Evolutionary conservation across 2,797 vertebrate genomes (phyloP), one percentile per base, ranked within the genome.

Genomic region (Diplodus sargus): DNA sequence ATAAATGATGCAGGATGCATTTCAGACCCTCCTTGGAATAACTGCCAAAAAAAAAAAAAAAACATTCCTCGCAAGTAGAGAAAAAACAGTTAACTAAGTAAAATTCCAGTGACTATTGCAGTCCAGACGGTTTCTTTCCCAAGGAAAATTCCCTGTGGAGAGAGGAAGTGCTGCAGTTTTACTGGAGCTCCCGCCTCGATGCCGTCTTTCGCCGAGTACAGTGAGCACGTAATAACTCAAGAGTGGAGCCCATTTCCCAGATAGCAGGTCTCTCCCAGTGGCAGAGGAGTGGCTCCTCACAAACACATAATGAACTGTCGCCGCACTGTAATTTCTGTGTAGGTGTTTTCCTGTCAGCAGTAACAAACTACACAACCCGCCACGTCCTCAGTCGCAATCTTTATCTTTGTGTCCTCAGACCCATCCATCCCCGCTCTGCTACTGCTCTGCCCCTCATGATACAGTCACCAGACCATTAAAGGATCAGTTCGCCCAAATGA

Each of bases 321-420:
- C 0, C 25, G 62, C 16, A 4, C 57, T 77, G 69, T 74, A 5
- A 67, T 81, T 70, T 78, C 66, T n/a, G 62, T 54, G 71, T 30
- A 28, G 75, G 78, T 75, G 72, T n/a, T 66, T 75, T 75, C 62
- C 83, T 78, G 71, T 81, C 52, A 28, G 6, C 69, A 30, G 23
- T 2, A 14, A 64, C 43, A 54, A 74, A 58, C 62, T 22, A 34
- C 58, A 14, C 14, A 51, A 34, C 28, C 54, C 63, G 52, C 60
- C 60, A 13, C n/a, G 17, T 12, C 63, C 5, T 54, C 67, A 48
- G 23, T 49, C 18, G 47, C 14, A 54, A 23, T 23, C 67, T 62
- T 39, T 30, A 60, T 47, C 57, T 76, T 63, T 76, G 54, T 28
- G 28, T 30, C 23, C 2, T 39, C 16, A 25, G 30, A 34, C 43